Conservation (phyloP, 1,140 invertebrate genomes). For the Neuroterus valhalla region DNA sequence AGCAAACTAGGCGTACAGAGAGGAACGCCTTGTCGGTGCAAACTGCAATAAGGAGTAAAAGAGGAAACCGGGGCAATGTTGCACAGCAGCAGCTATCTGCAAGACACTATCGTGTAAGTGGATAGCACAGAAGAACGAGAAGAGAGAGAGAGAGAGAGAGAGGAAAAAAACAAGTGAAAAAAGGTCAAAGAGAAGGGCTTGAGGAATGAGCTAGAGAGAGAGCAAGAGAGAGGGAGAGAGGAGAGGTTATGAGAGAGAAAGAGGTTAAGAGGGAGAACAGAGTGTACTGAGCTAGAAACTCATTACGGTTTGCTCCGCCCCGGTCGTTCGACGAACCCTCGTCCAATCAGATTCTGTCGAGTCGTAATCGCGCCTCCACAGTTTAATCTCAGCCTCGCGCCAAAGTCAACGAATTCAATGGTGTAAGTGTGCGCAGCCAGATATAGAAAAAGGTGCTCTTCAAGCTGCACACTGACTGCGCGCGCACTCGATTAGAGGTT, state of each 20-base stretch:
- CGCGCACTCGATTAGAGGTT: conserved; percentile 15
- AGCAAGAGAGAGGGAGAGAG: conserved; percentile 29
- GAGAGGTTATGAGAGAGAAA: conserved; percentile 32
- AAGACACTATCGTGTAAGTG: conserved; percentile 7
- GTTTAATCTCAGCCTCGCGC: conserved; percentile 72
- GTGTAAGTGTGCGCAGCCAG: background rate
- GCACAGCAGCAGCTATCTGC: background rate
- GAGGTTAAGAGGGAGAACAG: conserved; percentile 53
- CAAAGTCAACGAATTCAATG: conserved; percentile 44
- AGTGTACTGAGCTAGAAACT: conserved; percentile 71
- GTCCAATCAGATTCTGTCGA: conserved; percentile 71
- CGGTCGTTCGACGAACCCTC: conserved; percentile 67
- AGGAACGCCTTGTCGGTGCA: background rate
- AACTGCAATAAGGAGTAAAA: background rate
- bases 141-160: conserved; percentile 31
- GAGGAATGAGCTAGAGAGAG: conserved; percentile 4
- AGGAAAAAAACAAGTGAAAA: conserved; percentile 8
- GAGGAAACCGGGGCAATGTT: background rate
- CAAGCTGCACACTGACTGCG: background rate
- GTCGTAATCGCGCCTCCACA: conserved; percentile 72
- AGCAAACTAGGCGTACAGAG: conserved; percentile 17
- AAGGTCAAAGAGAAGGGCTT: conserved; percentile 5
- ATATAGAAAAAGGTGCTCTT: background rate
- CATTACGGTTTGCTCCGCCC: conserved; percentile 74
- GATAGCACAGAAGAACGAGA: conserved; percentile 27